Evolutionary conservation across 2,888 invertebrate genomes (phyloP).

Genomic region (Anarsia innoxiella): DNA sequence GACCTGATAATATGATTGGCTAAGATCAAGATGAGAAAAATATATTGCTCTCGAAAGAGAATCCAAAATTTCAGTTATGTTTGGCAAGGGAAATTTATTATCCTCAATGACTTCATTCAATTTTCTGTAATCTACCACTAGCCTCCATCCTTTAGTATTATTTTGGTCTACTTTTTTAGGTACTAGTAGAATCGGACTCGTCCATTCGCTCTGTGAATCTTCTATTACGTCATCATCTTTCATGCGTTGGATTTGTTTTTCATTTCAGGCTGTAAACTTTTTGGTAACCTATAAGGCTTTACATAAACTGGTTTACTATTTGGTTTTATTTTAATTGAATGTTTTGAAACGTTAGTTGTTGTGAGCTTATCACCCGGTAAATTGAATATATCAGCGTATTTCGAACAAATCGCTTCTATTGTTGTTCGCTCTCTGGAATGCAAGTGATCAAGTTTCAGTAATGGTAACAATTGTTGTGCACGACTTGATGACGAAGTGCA

Average conservation of each 20-base stretch:
- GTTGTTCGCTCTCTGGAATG: neutral
- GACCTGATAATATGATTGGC: neutral
- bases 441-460: conserved; percentile 1
- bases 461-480: neutral
- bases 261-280: neutral
- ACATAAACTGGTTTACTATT: neutral
- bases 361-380: neutral
- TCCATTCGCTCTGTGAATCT: neutral
- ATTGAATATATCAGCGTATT: neutral
- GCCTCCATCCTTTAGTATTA: neutral
- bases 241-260: neutral
- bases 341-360: neutral
- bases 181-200: neutral
- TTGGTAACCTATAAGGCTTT: neutral
- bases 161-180: neutral
- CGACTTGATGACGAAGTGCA: neutral
- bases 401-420: neutral
- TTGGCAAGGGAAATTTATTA: too few species aligned
- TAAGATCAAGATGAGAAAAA: neutral
- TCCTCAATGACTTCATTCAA: too few species aligned
- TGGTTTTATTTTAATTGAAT: neutral
- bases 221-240: neutral
- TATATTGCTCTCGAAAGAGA: neutral
- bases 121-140: too few species aligned
- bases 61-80: neutral